Percentiles rank a stretch among this genome's conserved stretches.
Conservation (phyloP, 2,797 vertebrate species). For the Pantherophis alleghaniensis region DNA sequence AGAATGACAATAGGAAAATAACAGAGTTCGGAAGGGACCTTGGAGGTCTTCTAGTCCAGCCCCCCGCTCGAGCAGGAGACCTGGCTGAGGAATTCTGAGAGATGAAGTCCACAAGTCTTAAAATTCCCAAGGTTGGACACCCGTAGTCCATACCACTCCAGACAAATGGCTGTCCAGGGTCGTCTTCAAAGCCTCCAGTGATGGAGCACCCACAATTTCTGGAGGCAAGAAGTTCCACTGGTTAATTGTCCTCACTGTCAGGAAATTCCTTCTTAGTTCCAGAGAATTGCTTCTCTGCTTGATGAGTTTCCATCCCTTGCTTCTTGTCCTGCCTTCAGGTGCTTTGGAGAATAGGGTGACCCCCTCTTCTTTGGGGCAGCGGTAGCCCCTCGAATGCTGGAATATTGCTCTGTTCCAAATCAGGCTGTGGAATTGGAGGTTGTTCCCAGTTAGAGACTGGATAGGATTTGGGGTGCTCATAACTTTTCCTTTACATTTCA, state of each 20-base stretch:
- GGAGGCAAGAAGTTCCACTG: background rate
- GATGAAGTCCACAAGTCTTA: background rate
- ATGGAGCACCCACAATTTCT: background rate
- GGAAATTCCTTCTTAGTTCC: background rate
- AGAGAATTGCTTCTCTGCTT: background rate
- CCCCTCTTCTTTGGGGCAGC: background rate
- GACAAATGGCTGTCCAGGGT: background rate
- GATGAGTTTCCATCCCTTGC: background rate
- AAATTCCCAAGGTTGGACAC: background rate
- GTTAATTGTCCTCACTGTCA: background rate
- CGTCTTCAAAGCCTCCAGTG: background rate
- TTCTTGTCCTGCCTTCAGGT: background rate
- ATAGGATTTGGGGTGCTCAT: background rate
- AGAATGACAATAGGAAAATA: too few relatives aligned
- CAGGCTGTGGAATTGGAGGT: background rate
- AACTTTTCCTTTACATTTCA: background rate
- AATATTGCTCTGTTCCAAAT: background rate
- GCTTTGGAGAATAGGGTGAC: background rate
- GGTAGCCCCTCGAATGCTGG: background rate
- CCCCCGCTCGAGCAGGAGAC: too few relatives aligned
- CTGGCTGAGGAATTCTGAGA: background rate
- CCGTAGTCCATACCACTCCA: background rate
- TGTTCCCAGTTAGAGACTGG: background rate
- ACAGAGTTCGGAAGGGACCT: too few relatives aligned
- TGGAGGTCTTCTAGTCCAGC: too few relatives aligned